Evolutionary conservation across 64 coral and sea anemone genomes (phyloP).

Genomic region (Montipora capricornis): DNA sequence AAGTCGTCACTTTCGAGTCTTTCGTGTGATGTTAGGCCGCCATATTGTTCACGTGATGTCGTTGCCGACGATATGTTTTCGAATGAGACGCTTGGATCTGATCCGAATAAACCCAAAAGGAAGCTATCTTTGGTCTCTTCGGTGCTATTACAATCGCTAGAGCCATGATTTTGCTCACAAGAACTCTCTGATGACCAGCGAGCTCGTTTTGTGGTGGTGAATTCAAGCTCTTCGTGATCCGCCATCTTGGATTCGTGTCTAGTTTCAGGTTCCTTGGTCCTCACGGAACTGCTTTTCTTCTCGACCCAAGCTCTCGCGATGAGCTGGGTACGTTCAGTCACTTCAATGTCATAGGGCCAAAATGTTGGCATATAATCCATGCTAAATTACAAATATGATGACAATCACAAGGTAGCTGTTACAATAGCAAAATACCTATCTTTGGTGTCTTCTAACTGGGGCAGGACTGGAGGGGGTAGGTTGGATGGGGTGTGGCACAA

Average conservation of each 20-base stretch:
- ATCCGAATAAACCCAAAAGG: neutral
- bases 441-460: too few species aligned
- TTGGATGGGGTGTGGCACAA: too few species aligned
- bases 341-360: too few species aligned
- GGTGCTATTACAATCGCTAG: neutral
- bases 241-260: conserved; percentile 87
- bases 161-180: neutral
- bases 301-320: neutral
- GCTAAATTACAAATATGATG: too few species aligned
- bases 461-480: too few species aligned
- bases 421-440: too few species aligned
- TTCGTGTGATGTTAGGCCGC: conserved; percentile 55
- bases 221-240: conserved; percentile 50
- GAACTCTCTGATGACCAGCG: conserved; percentile 79
- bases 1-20: conserved; percentile 77
- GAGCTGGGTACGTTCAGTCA: too few species aligned
- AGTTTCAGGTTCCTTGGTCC: conserved; percentile 18
- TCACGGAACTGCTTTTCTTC: neutral
- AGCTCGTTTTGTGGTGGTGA: conserved; percentile 74
- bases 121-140: neutral
- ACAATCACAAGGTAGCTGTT: too few species aligned
- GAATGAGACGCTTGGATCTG: conserved; percentile 14
- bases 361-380: too few species aligned
- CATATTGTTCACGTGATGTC: conserved; percentile 77
- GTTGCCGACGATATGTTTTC: neutral